Evolutionary conservation across 1,140 invertebrate genomes (phyloP), one percentile per base, ranked within the genome.

Genomic region (Venturia canescens): DNA sequence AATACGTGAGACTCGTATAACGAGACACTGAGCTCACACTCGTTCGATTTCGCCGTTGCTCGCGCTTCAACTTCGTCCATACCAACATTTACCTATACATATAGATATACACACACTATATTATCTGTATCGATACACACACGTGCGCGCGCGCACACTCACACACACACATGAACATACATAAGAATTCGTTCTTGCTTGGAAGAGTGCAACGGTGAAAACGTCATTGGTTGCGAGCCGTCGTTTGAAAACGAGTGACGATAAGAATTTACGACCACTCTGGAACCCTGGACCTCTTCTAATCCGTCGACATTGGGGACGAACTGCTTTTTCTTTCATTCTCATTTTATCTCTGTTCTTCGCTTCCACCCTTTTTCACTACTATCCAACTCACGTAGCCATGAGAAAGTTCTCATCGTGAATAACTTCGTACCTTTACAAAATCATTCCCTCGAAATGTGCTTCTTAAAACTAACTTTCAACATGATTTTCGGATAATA

Each of bases 191-290:
- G 66, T 27, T 69, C 29, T 18, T 69, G 31, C 66, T 31, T 27
- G 27, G 50, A 38, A 31, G 75, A 66, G 75, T 7, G 48, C 71
- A 76, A 76, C 72, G 72, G 29, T 50, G 75, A 80, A 70, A 80
- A 74, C 77, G 82, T 80, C 80, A 80, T 80, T 79, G 60, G 74
- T 70, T 57, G 74, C 76, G 66, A 80, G 74, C 69, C 67, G 44
- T 50, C 74, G 16, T 66, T 63, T 74, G 70, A 74, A 50, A 78
- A 82, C 75, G 66, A 78, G 77, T 71, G 77, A 78, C 75, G 82
- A 83, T 83, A 83, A 83, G 44, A 75, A 83, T 83, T 83, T 83
- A 83, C 79, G 79, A 83, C 75, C 82, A 78, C 74, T 78, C 31
- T 66, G 67, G 78, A 76, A 21, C 74, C 63, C 34, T 27, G 78